phyloP scores from a whole-genome alignment of 2,888 invertebrate species.

The Caenorhabditis zanzibari region DNA sequence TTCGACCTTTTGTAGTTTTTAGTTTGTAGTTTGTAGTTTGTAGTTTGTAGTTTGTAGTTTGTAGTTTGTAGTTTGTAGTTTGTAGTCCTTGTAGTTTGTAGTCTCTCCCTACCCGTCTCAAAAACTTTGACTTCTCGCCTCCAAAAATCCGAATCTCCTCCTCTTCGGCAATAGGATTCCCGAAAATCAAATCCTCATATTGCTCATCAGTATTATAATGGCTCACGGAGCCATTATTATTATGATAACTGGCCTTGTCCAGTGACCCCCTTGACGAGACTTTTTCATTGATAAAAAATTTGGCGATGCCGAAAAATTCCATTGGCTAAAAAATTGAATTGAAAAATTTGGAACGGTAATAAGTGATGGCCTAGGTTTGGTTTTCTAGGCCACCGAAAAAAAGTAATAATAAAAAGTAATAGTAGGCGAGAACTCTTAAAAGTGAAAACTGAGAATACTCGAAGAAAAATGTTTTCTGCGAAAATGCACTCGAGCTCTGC shows the following conservation, averaged over 20 bases:
- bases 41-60: too few species aligned
- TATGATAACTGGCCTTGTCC: constrained; percentile 3
- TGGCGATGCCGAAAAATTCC: constrained; percentile 66
- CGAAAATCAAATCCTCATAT: constrained; percentile 17
- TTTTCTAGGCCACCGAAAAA: not conserved
- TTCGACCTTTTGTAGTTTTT: too few species aligned
- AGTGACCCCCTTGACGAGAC: not conserved
- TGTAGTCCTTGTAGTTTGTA: not conserved
- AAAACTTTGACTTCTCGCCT: constrained; percentile 7
- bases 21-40: too few species aligned
- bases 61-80: too few species aligned
- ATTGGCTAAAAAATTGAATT: constrained; percentile 7
- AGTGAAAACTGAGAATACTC: too few species aligned
- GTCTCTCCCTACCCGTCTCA: constrained; percentile 38
- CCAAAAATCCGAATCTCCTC: constrained; percentile 27
- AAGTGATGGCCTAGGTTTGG: too few species aligned
- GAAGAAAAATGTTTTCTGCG: not conserved
- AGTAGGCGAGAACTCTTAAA: constrained; percentile 23
- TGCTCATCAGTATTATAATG: constrained; percentile 2
- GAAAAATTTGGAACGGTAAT: too few species aligned
- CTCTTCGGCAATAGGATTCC: constrained; percentile 46
- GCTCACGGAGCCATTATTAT: constrained; percentile 19
- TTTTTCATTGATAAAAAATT: constrained; percentile 60
- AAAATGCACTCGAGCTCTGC: not conserved
- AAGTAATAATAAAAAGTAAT: not conserved